These are phyloP conservation scores for Cinara cedri DNA, from an alignment of 2,888 invertebrate species.

Conservation along the genomic window DNA sequence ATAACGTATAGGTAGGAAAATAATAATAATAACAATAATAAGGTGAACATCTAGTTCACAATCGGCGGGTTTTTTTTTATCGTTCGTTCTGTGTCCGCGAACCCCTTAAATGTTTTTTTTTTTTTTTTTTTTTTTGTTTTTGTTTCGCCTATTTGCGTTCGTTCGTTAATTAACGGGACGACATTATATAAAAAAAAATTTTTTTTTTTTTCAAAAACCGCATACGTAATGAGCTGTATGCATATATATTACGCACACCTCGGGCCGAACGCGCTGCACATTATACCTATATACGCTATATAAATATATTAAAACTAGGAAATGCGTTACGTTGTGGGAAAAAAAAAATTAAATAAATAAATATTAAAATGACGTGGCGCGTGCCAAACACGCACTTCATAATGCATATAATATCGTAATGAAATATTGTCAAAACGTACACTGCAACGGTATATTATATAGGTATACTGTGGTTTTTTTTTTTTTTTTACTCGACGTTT, in stretches of 20 bases:
- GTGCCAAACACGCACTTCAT: slow-evolving; percentile 44
- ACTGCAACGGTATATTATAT: too few species aligned
- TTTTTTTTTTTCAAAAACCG: neutral
- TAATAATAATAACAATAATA: too few species aligned
- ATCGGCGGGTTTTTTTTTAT: slow-evolving; percentile 7
- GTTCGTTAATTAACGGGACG: slow-evolving; percentile 40
- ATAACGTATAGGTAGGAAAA: neutral
- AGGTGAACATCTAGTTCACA: neutral
- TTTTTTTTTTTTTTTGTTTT: slow-evolving; percentile 29
- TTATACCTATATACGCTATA: neutral
- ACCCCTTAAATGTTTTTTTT: slow-evolving; percentile 13
- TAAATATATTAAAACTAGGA: slow-evolving; percentile 1
- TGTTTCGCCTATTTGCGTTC: slow-evolving; percentile 3
- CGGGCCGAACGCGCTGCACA: neutral
- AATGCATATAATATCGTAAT: slow-evolving; percentile 25
- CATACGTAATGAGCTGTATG: slow-evolving; percentile 29
- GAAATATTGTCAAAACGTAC: slow-evolving; percentile 39
- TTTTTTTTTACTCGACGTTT: too few species aligned
- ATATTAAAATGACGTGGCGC: slow-evolving; percentile 40
- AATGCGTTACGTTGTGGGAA: slow-evolving; percentile 5
- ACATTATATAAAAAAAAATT: slow-evolving; percentile 9
- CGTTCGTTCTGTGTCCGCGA: neutral
- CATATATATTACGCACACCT: neutral
- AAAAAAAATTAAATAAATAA: slow-evolving; percentile 13
- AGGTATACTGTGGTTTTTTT: neutral